Base-by-base conservation (phyloP, 2,113 vertebrate species). In the pig (Sus scrofa) region DNA sequence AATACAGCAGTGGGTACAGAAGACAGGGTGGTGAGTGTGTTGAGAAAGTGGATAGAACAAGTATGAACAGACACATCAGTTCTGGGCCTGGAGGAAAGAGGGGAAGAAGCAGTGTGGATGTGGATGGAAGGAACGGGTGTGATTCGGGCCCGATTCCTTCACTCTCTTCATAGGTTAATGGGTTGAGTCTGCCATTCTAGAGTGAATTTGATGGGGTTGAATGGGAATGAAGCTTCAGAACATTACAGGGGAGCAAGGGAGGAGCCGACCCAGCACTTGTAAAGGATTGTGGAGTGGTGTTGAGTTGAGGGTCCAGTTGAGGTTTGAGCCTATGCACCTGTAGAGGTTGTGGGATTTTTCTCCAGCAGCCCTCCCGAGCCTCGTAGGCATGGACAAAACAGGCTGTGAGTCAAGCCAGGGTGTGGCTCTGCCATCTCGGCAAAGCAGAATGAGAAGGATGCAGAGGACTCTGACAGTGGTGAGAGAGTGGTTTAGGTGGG, bases 341-440 rank as follows among this genome's bases (percentile, higher is more conserved):
- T 81, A 73, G 63, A 92, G 54, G 37, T 73, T 68, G 27, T n/a
- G 37, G 37, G 9, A 71, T 91, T 79, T 79, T 96, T 93, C 39
- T 87, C 15, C 24, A 54, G 63, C 32, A 84, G 56, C 24, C 63
- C 63, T 79, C 26, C 74, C 32, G 14, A 27, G 39, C 85, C 73
- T 75, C 37, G 75, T 60, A 30, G 73, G 27, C 22, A 20, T 39
- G 52, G 74, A 70, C 8, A 89, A 44, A 52, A 82, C 14, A 60
- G 44, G 34, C 6, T 71, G 22, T 82, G 60, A 4, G 11, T 52
- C 71, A 70, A 83, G 30, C 54, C 58, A 90, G 19, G 19, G 2
- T 54, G 27, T 86, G 75, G 32, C 22, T 78, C 77, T 90, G 86
- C 37, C 56, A 67, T 68, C 32, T 86, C 78, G 82, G 56, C 50